Base-by-base conservation (phyloP, 2,888 invertebrate genomes). In the Nasonia oneida region DNA sequence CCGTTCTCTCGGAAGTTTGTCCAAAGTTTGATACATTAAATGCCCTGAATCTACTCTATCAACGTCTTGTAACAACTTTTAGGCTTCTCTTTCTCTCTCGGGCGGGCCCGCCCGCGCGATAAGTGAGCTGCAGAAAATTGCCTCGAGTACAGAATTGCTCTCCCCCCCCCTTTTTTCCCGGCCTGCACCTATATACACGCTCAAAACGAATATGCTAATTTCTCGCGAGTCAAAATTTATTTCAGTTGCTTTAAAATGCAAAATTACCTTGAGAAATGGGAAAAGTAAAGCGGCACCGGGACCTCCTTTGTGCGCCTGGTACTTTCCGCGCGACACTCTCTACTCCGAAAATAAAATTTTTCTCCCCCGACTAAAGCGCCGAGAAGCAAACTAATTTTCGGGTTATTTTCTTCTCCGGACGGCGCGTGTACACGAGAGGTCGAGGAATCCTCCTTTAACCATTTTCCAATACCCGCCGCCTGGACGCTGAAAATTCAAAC, bases 151-250 rank as follows among this genome's bases (percentile, higher is more conserved):
- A 33, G 67, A 75, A 75, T 75, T 76, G 42, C 75, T 57, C 37
- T 29, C 47, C 39, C n/a, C 2, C 8, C 29, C 4, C 33, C 29
- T 1, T 1, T 29, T 1, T 29, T 1, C 39, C 53, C 12, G 12
- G 47, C 47, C 2, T 47, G 12, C 10, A 47, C 47, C 12, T 47
- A 47, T 47, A 47, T 42, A 42, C 12, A 47, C 10, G 10, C 47
- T 67, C 74, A 42, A 83, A 80, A 70, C 73, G 53, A 75, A 80
- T 80, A 84, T 80, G 78, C 39, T 83, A 83, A 83, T 83, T 83
- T 61, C 18, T 57, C 6, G 23, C 6, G 23, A 39, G 42, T 73
- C 6, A 6, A 81, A 81, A 61, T 29, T 53, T 47, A 50, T 74
- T 74, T 29, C 74, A 64, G 64, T 67, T 67, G 14, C 29, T 67